A percentile compares a stretch with the other conserved stretches of the same genome.
These are phyloP conservation scores for Prunella strophiata DNA, from an alignment of 2,797 vertebrate species.

Conservation along the genomic window DNA sequence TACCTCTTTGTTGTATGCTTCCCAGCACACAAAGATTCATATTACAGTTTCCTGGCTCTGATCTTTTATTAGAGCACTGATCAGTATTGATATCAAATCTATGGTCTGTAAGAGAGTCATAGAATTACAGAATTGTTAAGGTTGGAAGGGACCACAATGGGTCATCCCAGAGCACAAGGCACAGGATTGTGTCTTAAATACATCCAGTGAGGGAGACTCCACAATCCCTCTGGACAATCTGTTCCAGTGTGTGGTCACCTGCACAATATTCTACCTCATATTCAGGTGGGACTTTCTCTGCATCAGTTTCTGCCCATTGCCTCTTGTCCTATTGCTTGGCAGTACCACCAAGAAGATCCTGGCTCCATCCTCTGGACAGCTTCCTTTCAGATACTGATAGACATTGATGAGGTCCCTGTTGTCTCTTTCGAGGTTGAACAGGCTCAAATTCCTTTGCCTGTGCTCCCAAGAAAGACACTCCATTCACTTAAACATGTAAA, in stretches of 20 bases:
- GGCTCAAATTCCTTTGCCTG: background rate
- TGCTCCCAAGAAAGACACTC: background rate
- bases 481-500: accelerated
- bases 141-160: background rate
- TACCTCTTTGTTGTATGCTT: background rate
- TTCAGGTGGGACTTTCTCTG: background rate
- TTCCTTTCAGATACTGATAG: background rate
- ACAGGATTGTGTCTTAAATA: background rate
- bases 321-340: background rate
- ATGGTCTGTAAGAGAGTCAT: background rate
- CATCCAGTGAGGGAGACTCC: background rate
- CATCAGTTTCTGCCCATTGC: background rate
- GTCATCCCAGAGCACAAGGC: background rate
- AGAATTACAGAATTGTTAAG: background rate
- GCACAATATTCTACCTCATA: too few relatives aligned
- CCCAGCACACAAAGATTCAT: background rate
- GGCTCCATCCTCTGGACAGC: background rate
- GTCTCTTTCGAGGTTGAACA: background rate
- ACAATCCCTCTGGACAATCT: background rate
- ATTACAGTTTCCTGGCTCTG: background rate
- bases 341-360: background rate
- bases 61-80: background rate
- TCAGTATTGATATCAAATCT: background rate
- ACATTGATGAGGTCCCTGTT: background rate
- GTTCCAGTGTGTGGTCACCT: background rate